Base-by-base conservation (phyloP, 2,113 vertebrate genomes). In the Cervus canadensis region DNA sequence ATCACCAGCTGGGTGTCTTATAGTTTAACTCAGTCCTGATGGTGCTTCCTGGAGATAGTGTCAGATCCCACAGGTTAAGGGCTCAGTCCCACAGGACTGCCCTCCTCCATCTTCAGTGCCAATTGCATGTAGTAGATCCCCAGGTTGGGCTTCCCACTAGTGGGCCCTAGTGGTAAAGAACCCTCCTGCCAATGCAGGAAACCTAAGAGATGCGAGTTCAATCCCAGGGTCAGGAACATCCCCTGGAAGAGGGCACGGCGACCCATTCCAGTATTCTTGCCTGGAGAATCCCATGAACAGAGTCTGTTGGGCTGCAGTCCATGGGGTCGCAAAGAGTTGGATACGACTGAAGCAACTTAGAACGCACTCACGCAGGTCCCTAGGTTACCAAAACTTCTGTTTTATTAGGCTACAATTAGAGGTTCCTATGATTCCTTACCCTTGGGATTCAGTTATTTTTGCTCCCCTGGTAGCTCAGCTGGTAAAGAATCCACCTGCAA, bases 361-460 rank as follows among this genome's bases (percentile, higher is more conserved):
- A 40, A 23, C 0, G 0, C 36, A 43, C 5, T 12, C 21, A 40
- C 0, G 3, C 52, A 25, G 50, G 50, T 56, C 33, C 81, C 50
- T 23, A 9, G 54, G 15, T 85, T 59, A 74, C 6, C 36, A 40
- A 4, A 59, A 40, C 25, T 57, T 57, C n/a, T 43, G 54, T 59
- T n/a, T 59, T 15, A 40, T 85, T 57, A 40, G 25, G 82, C 36
- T 85, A 59, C 54, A 59, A 6, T 59, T 15, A 36, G n/a, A 57
- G n/a, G n/a, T 43, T 84, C 54, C 54, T 14, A 6, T 28, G 82
- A 85, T n/a, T 84, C 11, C 36, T 26, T 59, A 8, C 14, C 67
- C n/a, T 36, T 36, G 67, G 19, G n/a, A 71, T 71, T 40, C 67
- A 40, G 67, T 36, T 6, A 36, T 36, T 36, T 36, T 71, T 36